A percentile compares a stretch with the other conserved stretches of the same genome.
These are phyloP conservation scores for Perca schrenkii DNA, from an alignment of 2,113 vertebrate species.

Conservation along the genomic window DNA sequence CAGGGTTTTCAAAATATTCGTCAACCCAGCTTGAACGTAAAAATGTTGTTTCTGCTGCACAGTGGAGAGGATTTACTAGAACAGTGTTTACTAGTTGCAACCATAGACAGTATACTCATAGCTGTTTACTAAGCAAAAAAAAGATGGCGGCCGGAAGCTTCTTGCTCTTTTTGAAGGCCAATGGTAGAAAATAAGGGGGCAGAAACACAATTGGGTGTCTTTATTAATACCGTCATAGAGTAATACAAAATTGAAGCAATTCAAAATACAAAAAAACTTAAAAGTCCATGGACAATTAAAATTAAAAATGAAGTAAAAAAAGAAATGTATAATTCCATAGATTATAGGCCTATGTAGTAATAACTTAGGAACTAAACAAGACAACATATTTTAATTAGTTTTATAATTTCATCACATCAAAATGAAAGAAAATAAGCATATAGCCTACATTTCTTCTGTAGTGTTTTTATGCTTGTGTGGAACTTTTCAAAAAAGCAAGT, in stretches of 20 bases:
- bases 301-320: background rate
- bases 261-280: background rate
- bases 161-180: background rate
- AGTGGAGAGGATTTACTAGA: too few species aligned
- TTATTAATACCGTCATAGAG: too few species aligned
- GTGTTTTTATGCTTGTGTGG: too few species aligned
- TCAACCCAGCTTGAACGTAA: background rate
- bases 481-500: too few species aligned
- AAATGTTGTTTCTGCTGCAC: background rate
- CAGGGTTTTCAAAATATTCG: background rate
- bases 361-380: background rate
- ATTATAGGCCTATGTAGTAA: background rate
- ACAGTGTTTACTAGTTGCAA: background rate
- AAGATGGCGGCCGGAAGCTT: slow-evolving; percentile 36
- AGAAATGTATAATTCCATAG: background rate
- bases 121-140: background rate
- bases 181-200: background rate
- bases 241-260: too few species aligned
- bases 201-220: background rate
- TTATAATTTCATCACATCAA: background rate
- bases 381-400: background rate
- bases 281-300: background rate
- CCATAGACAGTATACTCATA: background rate
- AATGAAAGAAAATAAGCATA: background rate
- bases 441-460: background rate